Percentiles rank a stretch among this genome's conserved stretches.
These are phyloP conservation scores for Medauroidea extradentata DNA, from an alignment of 1,140 invertebrate genomes.

Conservation along the genomic window DNA sequence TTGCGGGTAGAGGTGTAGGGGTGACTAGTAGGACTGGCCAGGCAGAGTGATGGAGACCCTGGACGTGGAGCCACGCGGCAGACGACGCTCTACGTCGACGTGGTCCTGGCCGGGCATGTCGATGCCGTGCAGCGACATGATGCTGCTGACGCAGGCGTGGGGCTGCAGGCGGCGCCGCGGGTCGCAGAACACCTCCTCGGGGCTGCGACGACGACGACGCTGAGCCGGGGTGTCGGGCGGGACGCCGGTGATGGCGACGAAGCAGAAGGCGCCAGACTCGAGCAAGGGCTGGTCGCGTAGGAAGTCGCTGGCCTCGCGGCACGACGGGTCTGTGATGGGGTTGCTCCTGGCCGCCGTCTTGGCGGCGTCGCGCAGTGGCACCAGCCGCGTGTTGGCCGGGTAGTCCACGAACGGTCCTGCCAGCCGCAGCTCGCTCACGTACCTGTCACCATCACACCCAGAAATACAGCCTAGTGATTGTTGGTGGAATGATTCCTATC, in stretches of 20 bases:
- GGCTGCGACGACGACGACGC: too few species aligned
- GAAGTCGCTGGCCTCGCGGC: conserved; percentile 42
- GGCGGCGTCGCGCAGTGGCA: background rate
- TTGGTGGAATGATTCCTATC: too few species aligned
- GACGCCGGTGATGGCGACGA: conserved; percentile 44
- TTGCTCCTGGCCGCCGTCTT: conserved; percentile 17
- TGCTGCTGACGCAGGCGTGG: too few species aligned
- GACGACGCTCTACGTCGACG: background rate
- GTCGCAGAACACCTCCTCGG: background rate
- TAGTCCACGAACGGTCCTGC: background rate
- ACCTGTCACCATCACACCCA: background rate
- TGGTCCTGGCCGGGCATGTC: background rate
- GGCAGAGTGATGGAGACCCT: conserved; percentile 11
- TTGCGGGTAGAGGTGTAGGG: too few species aligned
- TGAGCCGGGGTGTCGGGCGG: conserved; percentile 23
- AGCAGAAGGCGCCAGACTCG: conserved; percentile 48
- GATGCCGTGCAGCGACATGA: background rate
- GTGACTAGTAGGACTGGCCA: background rate
- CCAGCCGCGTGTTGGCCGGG: background rate
- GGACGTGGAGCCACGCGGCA: background rate
- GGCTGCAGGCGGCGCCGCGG: too few species aligned
- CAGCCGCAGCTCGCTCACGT: background rate
- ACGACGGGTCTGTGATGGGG: conserved; percentile 43
- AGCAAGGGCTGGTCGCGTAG: conserved; percentile 40
- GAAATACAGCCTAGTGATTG: too few species aligned